Percentiles rank a stretch among this genome's conserved stretches.
These are phyloP conservation scores for Novumbra hubbsi DNA, from an alignment of 2,797 vertebrate species.

Conservation along the genomic window DNA sequence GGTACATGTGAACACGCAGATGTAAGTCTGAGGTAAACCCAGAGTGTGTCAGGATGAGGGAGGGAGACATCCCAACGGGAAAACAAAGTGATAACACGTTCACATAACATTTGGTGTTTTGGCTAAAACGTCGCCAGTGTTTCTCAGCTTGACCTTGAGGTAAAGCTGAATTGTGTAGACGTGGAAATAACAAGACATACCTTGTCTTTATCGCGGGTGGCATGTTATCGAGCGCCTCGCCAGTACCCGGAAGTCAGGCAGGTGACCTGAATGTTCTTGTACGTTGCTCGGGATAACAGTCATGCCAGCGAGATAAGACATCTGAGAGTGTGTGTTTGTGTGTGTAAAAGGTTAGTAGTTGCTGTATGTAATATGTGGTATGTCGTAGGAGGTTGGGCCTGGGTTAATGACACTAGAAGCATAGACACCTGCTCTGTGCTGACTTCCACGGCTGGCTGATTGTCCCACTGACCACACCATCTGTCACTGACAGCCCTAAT, in stretches of 20 bases:
- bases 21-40: too few relatives aligned
- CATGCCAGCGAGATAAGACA: neutral
- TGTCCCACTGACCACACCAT: neutral
- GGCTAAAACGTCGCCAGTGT: neutral
- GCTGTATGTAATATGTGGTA: neutral
- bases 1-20: too few relatives aligned
- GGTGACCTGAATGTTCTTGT: too few relatives aligned
- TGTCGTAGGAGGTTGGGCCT: neutral
- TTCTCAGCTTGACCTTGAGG: neutral
- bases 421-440: slow-evolving; percentile 7
- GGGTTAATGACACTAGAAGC: neutral
- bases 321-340: neutral
- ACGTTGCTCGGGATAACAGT: too few relatives aligned
- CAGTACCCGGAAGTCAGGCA: too few relatives aligned
- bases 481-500: slow-evolving; percentile 2
- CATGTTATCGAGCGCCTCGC: too few relatives aligned
- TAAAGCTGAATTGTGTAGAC: neutral
- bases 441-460: neutral
- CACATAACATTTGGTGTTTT: neutral
- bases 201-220: neutral
- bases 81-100: neutral
- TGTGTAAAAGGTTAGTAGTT: neutral
- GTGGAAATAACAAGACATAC: neutral
- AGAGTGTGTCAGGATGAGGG: neutral
- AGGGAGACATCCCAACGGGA: neutral